Base-by-base conservation (phyloP, 2,113 vertebrate species). In the Gobius niger region DNA sequence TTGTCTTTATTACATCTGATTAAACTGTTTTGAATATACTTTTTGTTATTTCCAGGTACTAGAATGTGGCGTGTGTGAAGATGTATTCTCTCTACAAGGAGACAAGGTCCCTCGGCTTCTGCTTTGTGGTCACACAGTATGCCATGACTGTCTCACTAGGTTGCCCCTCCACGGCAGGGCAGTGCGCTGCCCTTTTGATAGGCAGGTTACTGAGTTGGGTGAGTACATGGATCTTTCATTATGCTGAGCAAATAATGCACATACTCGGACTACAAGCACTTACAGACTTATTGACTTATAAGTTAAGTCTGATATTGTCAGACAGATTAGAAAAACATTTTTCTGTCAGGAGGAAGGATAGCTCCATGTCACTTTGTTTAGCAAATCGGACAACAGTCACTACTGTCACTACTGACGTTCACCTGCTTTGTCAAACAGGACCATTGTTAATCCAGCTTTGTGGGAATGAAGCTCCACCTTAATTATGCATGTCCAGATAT, bases 31-130 rank as follows among this genome's bases (percentile, higher is more conserved):
- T 8, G 4, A n/a, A 12, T 16, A 11, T 18, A 1, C 15, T 9
- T 67, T 13, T 63, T 1, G 74, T 54, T 7, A 6, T 63, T 50
- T 9, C 0, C 72, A 99, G 97, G 97, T 99, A 86, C 90, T 99
- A 65, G 97, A 98, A 82, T 99, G 98, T 70, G 97, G 98, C 3
- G 98, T 99, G 46, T 99, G 98, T 84, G 97, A 99, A 93, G 98
- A 99, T 76, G 97, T 99, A 9, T 99, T 98, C 89, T 97, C 96
- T 56, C 91, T 99, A 49, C 98, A 99, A 88, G 98, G 98, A 41
- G 98, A 99, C 80, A 98, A 98, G 88, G 97, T 99, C 66, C 98
- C 98, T 5, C 94, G 98, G 0, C 92, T 99, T 24, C 88, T 99
- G 81, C 92, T 99, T 40, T 98, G 98, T 63, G 98, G 97, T 40